A percentile compares a stretch with the other conserved stretches of the same genome.
These are phyloP conservation scores for Neomorphus geoffroyi DNA, from an alignment of 2,797 vertebrate species.

Conservation along the genomic window DNA sequence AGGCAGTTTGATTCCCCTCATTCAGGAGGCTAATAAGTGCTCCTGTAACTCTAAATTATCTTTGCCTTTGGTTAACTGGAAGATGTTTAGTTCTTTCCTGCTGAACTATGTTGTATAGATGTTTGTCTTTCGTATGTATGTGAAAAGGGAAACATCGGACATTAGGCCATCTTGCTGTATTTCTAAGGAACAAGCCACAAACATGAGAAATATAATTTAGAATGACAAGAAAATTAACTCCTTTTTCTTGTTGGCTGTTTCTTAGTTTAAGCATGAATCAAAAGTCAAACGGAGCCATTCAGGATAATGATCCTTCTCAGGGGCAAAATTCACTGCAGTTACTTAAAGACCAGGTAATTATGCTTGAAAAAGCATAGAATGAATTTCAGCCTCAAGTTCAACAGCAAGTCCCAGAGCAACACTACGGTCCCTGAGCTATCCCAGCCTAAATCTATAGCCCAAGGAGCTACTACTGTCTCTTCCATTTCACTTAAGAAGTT, in stretches of 20 bases:
- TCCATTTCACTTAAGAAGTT: neutral
- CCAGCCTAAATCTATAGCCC: neutral
- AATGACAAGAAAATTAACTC: neutral
- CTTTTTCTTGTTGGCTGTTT: slow-evolving; percentile 20
- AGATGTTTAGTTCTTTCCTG: neutral
- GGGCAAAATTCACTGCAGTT: slow-evolving; percentile 50
- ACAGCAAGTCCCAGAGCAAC: slow-evolving; percentile 19
- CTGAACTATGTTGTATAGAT: neutral
- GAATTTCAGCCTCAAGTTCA: slow-evolving; percentile 18
- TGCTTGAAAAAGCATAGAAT: slow-evolving; percentile 28
- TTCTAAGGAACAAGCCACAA: neutral
- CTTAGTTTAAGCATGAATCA: slow-evolving; percentile 1
- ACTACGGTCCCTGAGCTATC: neutral
- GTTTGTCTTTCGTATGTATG: neutral
- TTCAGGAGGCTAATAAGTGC: neutral
- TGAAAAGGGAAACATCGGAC: neutral
- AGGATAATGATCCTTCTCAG: slow-evolving; percentile 49
- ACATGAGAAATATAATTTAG: neutral
- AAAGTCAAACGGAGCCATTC: slow-evolving; percentile 37
- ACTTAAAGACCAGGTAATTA: slow-evolving; percentile 51
- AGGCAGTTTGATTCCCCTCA: neutral
- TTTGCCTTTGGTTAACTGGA: neutral
- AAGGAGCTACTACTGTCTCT: neutral
- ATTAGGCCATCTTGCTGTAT: neutral
- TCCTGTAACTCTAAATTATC: neutral